phyloP scores from a whole-genome alignment of 2,797 vertebrate genomes.

The Lagodon rhomboides region DNA sequence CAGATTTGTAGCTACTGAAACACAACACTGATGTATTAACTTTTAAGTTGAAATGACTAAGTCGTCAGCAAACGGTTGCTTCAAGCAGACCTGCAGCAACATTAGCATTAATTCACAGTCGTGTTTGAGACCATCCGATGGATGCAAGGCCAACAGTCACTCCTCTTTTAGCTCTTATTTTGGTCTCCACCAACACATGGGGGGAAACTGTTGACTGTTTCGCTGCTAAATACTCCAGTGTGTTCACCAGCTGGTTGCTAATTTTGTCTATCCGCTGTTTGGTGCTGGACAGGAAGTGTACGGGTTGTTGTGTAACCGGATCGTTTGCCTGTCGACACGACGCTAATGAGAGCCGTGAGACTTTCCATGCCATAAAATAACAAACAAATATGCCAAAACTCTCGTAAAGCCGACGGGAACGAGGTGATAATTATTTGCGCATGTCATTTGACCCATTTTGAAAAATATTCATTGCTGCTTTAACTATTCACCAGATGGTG shows the following conservation, averaged over 20 bases:
- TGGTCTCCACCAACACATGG: background rate
- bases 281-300: too few relatives aligned
- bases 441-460: background rate
- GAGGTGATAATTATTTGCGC: background rate
- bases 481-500: slow-evolving; percentile 26
- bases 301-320: background rate
- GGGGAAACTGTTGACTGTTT: background rate
- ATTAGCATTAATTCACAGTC: too few relatives aligned
- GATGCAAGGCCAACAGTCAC: too few relatives aligned
- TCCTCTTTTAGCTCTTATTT: background rate
- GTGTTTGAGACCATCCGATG: too few relatives aligned
- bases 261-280: background rate
- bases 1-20: background rate
- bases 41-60: background rate
- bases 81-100: background rate
- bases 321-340: too few relatives aligned
- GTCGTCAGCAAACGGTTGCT: background rate
- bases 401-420: background rate
- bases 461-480: background rate
- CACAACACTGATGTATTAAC: background rate
- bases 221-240: too few relatives aligned
- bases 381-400: background rate
- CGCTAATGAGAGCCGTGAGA: background rate
- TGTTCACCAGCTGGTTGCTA: background rate
- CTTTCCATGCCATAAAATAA: background rate